A percentile compares a stretch with the other conserved stretches of the same genome.
phyloP scores from a whole-genome alignment of 2,888 invertebrate species.

The Globia sparganii region DNA sequence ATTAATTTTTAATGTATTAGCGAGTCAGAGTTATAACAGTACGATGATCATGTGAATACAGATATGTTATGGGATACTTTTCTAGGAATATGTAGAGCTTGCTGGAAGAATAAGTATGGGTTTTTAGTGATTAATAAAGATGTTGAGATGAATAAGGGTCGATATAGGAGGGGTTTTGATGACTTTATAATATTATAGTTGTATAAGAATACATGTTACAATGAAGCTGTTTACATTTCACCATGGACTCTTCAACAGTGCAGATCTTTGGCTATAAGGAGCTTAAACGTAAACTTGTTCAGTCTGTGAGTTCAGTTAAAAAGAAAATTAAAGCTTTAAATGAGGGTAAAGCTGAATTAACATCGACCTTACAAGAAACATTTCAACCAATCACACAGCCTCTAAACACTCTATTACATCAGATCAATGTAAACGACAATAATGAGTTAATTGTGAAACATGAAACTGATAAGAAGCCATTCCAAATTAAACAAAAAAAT shows the following conservation, averaged over 20 bases:
- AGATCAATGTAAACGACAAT: background rate
- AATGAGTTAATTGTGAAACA: conserved; percentile 1
- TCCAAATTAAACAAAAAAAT: conserved; percentile 1
- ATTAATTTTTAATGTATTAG: too few species aligned
- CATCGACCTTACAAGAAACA: conserved; percentile 10
- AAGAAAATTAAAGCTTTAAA: conserved; percentile 16
- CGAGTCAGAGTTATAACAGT: too few species aligned
- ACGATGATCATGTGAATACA: too few species aligned
- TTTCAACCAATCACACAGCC: conserved; percentile 15
- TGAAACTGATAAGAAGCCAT: background rate
- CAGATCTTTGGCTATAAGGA: background rate
- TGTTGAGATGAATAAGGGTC: too few species aligned
- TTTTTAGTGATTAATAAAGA: too few species aligned
- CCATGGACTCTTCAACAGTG: conserved; percentile 1
- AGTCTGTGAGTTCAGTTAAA: conserved; percentile 8
- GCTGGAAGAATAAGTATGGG: too few species aligned
- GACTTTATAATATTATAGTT: too few species aligned
- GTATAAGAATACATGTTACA: conserved; percentile 3
- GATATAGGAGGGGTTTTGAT: too few species aligned
- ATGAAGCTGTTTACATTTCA: background rate
- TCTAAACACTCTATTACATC: conserved; percentile 6
- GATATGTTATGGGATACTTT: too few species aligned
- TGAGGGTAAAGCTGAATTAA: conserved; percentile 11
- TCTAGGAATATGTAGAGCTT: too few species aligned
- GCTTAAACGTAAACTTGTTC: conserved; percentile 2